These are phyloP conservation scores for Centropristis striata DNA, from an alignment of 2,113 vertebrate genomes.

Conservation along the genomic window DNA sequence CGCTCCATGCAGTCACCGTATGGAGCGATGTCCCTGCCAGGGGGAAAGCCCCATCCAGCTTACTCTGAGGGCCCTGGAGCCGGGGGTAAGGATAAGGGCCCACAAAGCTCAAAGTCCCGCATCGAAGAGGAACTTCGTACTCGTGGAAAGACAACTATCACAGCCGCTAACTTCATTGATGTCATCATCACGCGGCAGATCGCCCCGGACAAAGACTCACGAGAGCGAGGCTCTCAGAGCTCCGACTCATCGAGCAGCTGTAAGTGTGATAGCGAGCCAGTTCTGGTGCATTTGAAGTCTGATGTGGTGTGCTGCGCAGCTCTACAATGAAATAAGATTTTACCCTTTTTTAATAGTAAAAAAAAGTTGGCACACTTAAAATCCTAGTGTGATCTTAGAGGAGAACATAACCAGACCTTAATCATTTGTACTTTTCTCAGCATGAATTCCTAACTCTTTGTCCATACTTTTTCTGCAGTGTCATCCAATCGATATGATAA, in stretches of 20 bases:
- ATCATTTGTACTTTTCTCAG: background rate
- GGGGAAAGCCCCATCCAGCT: conserved; percentile 89
- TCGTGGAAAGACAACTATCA: conserved; percentile 97
- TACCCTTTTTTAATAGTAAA: no score
- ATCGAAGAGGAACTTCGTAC: conserved; percentile 98
- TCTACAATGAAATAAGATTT: no score
- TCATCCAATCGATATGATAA: conserved; percentile 94
- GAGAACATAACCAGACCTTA: background rate
- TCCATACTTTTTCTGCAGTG: conserved; percentile 83
- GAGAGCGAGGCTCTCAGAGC: conserved; percentile 95
- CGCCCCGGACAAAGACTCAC: conserved; percentile 95
- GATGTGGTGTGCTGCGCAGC: no score
- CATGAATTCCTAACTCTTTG: conserved; percentile 10
- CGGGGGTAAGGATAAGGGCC: conserved; percentile 92
- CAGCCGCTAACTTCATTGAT: conserved; percentile 98
- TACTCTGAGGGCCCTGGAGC: conserved; percentile 88
- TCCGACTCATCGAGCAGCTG: conserved; percentile 96
- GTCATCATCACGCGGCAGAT: conserved; percentile 99
- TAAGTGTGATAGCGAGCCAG: conserved; percentile 80
- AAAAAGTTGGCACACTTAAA: no score
- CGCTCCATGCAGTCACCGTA: conserved; percentile 87
- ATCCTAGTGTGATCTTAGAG: no score
- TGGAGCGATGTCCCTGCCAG: conserved; percentile 76
- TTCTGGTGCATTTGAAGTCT: no score
- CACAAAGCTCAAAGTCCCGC: conserved; percentile 92